phyloP scores from a whole-genome alignment of 2,888 invertebrate species.

The Cryptus viduatorius region DNA sequence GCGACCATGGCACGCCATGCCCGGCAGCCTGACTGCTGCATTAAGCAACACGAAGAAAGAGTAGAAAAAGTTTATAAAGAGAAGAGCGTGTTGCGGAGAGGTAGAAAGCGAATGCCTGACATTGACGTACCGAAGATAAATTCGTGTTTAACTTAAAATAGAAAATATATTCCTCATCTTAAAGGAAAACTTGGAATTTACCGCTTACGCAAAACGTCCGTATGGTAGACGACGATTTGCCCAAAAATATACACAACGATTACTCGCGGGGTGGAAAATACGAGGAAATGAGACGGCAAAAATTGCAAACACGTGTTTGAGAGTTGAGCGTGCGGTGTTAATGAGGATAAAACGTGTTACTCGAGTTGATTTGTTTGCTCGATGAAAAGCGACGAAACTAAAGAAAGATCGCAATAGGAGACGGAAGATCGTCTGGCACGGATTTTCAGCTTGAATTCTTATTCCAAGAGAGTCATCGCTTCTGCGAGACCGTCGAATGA shows the following conservation, averaged over 20 bases:
- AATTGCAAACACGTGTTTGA: no score
- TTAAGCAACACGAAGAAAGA: slow-evolving; percentile 36
- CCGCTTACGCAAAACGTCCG: neutral
- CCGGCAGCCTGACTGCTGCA: slow-evolving; percentile 47
- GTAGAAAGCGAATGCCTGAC: slow-evolving; percentile 52
- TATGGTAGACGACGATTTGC: neutral
- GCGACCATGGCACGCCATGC: slow-evolving; percentile 44
- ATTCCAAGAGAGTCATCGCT: neutral
- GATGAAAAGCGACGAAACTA: neutral
- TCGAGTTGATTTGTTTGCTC: neutral
- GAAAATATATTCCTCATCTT: slow-evolving; percentile 24
- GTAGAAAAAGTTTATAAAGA: slow-evolving; percentile 8
- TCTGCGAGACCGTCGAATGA: neutral
- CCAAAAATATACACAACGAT: neutral
- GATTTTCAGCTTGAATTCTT: neutral
- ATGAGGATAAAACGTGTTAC: no score
- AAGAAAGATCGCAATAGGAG: neutral
- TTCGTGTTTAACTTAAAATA: slow-evolving; percentile 52
- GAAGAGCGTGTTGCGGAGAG: slow-evolving; percentile 6
- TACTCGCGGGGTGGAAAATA: no score
- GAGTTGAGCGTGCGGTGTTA: no score
- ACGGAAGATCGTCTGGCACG: slow-evolving; percentile 18
- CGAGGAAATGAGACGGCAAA: no score
- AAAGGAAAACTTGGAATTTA: neutral
- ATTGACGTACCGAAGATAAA: slow-evolving; percentile 52